Evolutionary conservation across 2,888 invertebrate species (phyloP).

Genomic region (Xiphydria camelus): DNA sequence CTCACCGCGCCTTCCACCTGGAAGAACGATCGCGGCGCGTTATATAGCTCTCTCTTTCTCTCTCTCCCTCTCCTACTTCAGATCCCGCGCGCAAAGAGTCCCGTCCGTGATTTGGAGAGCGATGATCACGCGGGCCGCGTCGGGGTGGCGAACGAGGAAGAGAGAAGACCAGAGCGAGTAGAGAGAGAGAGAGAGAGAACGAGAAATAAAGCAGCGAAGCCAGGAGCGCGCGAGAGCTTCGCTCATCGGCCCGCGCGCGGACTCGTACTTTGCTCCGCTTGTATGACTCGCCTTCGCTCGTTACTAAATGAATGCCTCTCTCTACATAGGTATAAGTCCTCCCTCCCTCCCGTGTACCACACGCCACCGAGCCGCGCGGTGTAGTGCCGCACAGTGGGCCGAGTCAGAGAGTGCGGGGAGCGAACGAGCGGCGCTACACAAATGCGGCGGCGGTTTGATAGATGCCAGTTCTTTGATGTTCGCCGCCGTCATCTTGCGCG

Average conservation of each 20-base stretch:
- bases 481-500: slow-evolving; percentile 35
- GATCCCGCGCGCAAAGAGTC: too few relatives aligned
- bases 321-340: too few relatives aligned
- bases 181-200: neutral
- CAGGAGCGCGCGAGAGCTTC: neutral
- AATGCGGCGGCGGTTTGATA: slow-evolving; percentile 33
- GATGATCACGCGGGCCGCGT: too few relatives aligned
- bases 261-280: neutral
- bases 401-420: neutral
- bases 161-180: neutral
- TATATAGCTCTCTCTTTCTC: too few relatives aligned
- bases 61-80: too few relatives aligned
- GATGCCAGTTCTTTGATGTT: slow-evolving; percentile 44
- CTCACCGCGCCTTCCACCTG: too few relatives aligned
- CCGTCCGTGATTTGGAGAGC: too few relatives aligned
- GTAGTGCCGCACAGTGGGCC: neutral
- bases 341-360: too few relatives aligned
- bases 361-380: neutral
- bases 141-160: neutral
- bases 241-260: slow-evolving; percentile 1
- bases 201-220: neutral
- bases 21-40: too few relatives aligned
- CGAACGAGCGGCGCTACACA: slow-evolving; percentile 9
- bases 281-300: slow-evolving; percentile 10
- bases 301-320: slow-evolving; percentile 23